Conservation (phyloP, 2,888 invertebrate genomes). For the Drosophila helvetica region DNA sequence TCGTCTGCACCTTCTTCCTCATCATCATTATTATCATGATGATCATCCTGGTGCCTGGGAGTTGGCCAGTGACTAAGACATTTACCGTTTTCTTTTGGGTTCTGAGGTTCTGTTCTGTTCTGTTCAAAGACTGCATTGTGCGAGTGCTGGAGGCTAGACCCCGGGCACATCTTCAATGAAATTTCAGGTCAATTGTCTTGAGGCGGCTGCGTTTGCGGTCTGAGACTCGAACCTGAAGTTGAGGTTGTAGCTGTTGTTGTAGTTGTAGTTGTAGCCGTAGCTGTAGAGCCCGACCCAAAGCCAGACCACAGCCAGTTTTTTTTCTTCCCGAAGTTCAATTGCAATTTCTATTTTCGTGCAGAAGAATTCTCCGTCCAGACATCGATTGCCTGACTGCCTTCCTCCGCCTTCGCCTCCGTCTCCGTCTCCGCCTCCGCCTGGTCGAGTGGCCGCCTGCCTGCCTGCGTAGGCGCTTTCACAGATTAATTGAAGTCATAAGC, state of each 20-base stretch:
- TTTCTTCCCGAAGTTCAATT: conserved; percentile 34
- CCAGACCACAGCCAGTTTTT: conserved; percentile 32
- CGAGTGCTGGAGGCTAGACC: conserved; percentile 38
- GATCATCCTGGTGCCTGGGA: conserved; percentile 18
- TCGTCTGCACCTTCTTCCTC: conserved; percentile 19
- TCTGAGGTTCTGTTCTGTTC: conserved; percentile 68
- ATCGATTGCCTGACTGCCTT: conserved; percentile 8
- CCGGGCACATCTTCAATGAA: conserved; percentile 73
- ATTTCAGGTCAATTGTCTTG: conserved; percentile 79
- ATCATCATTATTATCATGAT: conserved; percentile 13
- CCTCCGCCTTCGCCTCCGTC: not conserved
- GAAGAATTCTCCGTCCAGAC: conserved; percentile 19
- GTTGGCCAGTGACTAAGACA: conserved; percentile 70
- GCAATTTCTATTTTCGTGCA: conserved; percentile 71
- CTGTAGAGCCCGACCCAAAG: conserved; percentile 18
- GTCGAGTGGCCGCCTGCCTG: conserved; percentile 8
- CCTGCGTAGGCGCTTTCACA: conserved; percentile 80
- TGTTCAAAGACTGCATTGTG: conserved; percentile 12
- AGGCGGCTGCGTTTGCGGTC: conserved; percentile 60
- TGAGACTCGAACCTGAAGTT: conserved; percentile 23
- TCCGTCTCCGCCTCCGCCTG: not conserved
- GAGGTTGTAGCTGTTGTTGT: conserved; percentile 18
- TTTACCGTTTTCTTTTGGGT: conserved; percentile 71
- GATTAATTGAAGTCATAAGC: conserved; percentile 81
- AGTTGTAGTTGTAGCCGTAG: not conserved